Percentiles rank a stretch among this genome's conserved stretches.
These are phyloP conservation scores for Pipa parva DNA, from an alignment of 2,113 vertebrate species.

Conservation along the genomic window DNA sequence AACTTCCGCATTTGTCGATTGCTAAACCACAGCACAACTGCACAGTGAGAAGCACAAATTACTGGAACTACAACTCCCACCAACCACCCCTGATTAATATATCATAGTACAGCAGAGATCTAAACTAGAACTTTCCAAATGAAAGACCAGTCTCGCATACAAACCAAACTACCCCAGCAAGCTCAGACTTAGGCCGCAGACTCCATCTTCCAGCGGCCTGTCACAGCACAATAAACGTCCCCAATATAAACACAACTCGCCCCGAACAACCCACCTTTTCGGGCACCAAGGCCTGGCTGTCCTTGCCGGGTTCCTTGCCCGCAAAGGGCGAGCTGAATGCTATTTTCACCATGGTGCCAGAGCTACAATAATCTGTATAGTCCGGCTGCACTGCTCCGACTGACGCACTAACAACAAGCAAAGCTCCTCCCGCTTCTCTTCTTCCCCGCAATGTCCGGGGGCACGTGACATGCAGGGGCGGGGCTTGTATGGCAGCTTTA, in stretches of 20 bases:
- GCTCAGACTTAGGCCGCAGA: neutral
- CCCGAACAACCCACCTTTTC: conserved; percentile 62
- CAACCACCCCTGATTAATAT: no score
- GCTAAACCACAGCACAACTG: no score
- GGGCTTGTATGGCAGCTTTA: neutral
- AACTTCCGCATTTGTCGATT: no score
- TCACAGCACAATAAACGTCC: no score
- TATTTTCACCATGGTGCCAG: conserved; percentile 76
- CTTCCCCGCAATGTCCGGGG: neutral
- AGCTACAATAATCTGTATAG: neutral
- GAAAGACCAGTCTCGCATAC: no score
- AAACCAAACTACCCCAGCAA: no score
- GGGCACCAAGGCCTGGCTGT: conserved; percentile 53
- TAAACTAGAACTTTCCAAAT: no score
- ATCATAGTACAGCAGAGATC: no score
- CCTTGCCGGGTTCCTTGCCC: conserved; percentile 62
- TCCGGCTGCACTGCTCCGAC: neutral
- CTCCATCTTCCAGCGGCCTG: neutral
- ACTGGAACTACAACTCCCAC: no score
- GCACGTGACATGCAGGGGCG: neutral
- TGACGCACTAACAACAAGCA: neutral
- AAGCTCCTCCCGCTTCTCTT: neutral
- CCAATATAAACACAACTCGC: neutral
- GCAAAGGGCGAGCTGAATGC: conserved; percentile 76
- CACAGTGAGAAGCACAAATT: no score